Conservation (phyloP, 1,140 invertebrate genomes). For the Coelopa frigida region DNA sequence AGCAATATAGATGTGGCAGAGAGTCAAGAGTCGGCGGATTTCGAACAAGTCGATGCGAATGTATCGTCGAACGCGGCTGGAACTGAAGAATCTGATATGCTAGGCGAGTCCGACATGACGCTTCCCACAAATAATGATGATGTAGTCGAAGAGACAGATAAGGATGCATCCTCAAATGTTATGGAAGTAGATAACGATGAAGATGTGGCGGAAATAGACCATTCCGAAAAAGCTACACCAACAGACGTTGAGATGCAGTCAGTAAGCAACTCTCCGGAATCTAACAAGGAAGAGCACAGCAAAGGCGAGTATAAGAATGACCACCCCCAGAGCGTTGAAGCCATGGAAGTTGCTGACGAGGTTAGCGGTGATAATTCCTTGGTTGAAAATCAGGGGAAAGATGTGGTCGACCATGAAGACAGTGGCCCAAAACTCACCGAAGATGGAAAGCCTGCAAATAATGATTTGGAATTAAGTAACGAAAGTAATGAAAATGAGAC, state of each 20-base stretch:
- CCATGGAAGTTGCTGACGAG: constrained; percentile 5
- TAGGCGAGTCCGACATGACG: constrained; percentile 16
- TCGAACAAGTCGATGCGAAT: constrained; percentile 22
- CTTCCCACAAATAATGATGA: constrained; percentile 16
- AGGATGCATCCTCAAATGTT: constrained; percentile 18
- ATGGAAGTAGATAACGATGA: constrained; percentile 36
- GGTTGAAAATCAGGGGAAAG: constrained; percentile 1
- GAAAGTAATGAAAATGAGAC: neutral
- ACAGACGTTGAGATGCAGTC: constrained; percentile 11
- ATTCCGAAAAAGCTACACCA: neutral
- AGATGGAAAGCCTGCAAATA: constrained; percentile 8
- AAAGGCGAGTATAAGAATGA: constrained; percentile 24
- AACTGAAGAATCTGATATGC: constrained; percentile 25
- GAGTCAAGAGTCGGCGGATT: constrained; percentile 11
- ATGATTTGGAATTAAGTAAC: constrained; percentile 11
- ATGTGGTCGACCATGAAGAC: neutral
- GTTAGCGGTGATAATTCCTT: neutral
- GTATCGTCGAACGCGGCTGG: constrained; percentile 11
- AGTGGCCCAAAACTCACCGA: constrained; percentile 12
- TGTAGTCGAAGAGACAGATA: constrained; percentile 23
- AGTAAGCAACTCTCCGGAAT: constrained; percentile 3
- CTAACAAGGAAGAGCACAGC: constrained; percentile 5
- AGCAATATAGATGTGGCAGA: neutral
- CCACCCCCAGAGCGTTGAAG: constrained; percentile 7
- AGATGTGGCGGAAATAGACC: too few species aligned